Conservation (phyloP, 2,113 vertebrate genomes). For the Phalacrocorax carbo region DNA sequence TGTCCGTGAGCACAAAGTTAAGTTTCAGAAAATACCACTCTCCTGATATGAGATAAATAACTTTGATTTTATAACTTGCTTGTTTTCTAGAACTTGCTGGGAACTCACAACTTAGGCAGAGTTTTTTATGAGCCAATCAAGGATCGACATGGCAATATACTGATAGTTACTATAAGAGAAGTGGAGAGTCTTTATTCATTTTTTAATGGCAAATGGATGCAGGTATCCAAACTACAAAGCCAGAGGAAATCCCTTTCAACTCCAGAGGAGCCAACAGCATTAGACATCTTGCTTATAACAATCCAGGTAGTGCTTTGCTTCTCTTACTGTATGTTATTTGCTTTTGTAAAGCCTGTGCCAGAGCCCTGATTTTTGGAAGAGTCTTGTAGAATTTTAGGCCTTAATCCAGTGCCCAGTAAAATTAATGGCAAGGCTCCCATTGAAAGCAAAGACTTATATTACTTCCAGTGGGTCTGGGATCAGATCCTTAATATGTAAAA, state of each 20-base stretch:
- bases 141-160: slow-evolving; percentile 93
- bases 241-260: slow-evolving; percentile 98
- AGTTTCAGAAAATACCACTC: neutral
- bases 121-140: slow-evolving; percentile 97
- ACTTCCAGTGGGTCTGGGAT: slow-evolving; percentile 49
- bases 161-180: slow-evolving; percentile 91
- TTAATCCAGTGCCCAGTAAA: slow-evolving; percentile 62
- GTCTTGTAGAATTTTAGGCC: slow-evolving; percentile 43
- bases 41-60: neutral
- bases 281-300: slow-evolving; percentile 96
- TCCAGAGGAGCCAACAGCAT: slow-evolving; percentile 93
- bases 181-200: slow-evolving; percentile 88
- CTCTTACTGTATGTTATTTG: slow-evolving; percentile 29
- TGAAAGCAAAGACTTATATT: slow-evolving; percentile 37
- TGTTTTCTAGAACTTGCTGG: slow-evolving; percentile 87
- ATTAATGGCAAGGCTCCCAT: slow-evolving; percentile 52
- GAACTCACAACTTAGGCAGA: slow-evolving; percentile 92
- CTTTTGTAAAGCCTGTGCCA: slow-evolving; percentile 49
- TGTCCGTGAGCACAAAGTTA: neutral
- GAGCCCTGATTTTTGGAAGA: slow-evolving; percentile 41
- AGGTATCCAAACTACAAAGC: slow-evolving; percentile 94
- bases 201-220: slow-evolving; percentile 94
- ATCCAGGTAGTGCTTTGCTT: slow-evolving; percentile 84
- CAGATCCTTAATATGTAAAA: slow-evolving; percentile 39
- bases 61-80: neutral